Evolutionary conservation across 2,888 invertebrate species (phyloP), one percentile per base, ranked within the genome.

Genomic region (Drosophila imparisetae): DNA sequence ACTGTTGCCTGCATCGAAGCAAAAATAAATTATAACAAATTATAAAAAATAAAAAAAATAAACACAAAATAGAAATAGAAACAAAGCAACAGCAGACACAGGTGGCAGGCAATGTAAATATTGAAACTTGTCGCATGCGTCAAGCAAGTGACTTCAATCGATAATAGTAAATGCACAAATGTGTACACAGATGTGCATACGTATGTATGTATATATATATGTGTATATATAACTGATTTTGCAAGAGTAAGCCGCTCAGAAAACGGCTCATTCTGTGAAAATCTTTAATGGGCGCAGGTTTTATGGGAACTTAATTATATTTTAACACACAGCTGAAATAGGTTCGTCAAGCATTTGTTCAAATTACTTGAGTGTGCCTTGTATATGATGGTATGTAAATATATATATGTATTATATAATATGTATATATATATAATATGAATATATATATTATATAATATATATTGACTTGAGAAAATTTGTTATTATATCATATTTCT

Each of bases 91-190:
- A 53, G 42, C 21, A 32, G 32, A 24, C 45, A 55, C 59, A 63
- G 55, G 48, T 36, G 57, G 29, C 24, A 53, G 64, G 60, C 62
- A 60, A 27, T 66, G 72, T 61, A 71, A 75, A 75, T 66, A 72
- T 75, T 71, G 52, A 58, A 54, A 64, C 66, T 66, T 45, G 49
- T 24, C 49, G 42, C 53, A 53, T 75, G 48, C 75, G 75, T 75
- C 64, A 75, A 75, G 40, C 59, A 21, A 71, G 45, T 57, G 49
- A 68, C 65, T 78, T 49, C 42, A 54, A 72, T 75, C 63, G 45
- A 75, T 74, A 69, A 30, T 40, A 30, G 18, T 48, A 27, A 29
- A 30, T 29, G 7, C 24, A 50, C 29, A 66, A 30, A 50, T 38
- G 30, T 38, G 49, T 45, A 30, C 40, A 38, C 21, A 49, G 2